Evolutionary conservation across 2,888 invertebrate species (phyloP), one percentile per base, ranked within the genome.

Genomic region (Cantharis nigra): DNA sequence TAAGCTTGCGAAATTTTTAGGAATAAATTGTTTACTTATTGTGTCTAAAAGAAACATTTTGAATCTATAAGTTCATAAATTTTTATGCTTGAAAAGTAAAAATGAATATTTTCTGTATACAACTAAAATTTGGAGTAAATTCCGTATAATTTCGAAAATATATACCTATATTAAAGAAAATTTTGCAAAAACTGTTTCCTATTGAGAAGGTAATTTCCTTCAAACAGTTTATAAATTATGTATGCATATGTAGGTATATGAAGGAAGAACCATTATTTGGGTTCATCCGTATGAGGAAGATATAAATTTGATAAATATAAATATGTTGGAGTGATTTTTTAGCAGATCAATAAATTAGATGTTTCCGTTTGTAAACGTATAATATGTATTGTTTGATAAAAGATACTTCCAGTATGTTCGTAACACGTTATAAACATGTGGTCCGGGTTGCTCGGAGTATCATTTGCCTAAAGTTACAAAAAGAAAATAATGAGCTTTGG

Each of bases 401-500:
- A 49, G 49, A 49, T 7, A n/a, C 49, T 49, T 49, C 49, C 49
- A 49, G 49, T 49, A n/a, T 49, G 33, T 49, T 49, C n/a, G 2
- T 49, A 49, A 49, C n/a, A 49, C 49, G n/a, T 49, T 49, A n/a
- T n/a, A 49, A 49, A 49, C 49, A 49, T 49, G 49, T 49, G 49
- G 49, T n/a, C n/a, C 49, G 2, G 49, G 49, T 7, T 49, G 49
- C 49, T 49, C n/a, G n/a, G 49, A n/a, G 49, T 49, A 49, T 49
- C 49, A n/a, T 49, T 49, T 49, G 49, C n/a, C 65, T 67, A 20
- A 67, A 67, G 63, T 72, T 74, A 72, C 62, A 72, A 78, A 77
- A 77, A 77, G 74, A 74, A 71, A 74, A 70, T 74, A 73, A 69
- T 65, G 77, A 74, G 70, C 20, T 70, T 33, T 64, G 76, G n/a